These are phyloP conservation scores for Orthonychiurus folsomi DNA, from an alignment of 2,888 invertebrate genomes.

Conservation along the genomic window DNA sequence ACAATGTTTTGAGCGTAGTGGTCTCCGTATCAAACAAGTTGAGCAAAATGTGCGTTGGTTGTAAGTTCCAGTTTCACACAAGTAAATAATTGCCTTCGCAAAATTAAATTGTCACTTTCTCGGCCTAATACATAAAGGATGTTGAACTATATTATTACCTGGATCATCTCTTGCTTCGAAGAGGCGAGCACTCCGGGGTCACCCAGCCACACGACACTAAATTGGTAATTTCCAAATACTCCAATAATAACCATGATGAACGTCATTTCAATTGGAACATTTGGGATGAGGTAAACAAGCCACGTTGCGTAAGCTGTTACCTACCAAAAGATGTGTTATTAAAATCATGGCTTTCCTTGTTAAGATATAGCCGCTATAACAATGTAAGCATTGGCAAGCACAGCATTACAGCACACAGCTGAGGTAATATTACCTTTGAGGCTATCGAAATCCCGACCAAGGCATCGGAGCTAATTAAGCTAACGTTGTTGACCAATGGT, in stretches of 20 bases:
- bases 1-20: constrained; percentile 8
- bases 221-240: background rate
- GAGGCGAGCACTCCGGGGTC: background rate
- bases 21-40: constrained; percentile 5
- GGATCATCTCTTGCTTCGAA: background rate
- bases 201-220: background rate
- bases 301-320: background rate
- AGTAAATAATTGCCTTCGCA: background rate
- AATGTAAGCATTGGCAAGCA: no score
- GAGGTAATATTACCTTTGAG: background rate
- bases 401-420: no score
- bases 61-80: background rate
- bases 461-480: background rate
- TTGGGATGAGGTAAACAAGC: background rate
- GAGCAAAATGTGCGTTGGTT: background rate
- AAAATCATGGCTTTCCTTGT: background rate
- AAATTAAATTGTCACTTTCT: background rate
- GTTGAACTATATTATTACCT: no score
- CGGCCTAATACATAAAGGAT: background rate
- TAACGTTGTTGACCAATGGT: background rate
- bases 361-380: no score
- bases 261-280: background rate
- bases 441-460: background rate
- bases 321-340: no score
- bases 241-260: background rate